Conservation (phyloP, 1,140 invertebrate species). For the Drosophila hydei region DNA sequence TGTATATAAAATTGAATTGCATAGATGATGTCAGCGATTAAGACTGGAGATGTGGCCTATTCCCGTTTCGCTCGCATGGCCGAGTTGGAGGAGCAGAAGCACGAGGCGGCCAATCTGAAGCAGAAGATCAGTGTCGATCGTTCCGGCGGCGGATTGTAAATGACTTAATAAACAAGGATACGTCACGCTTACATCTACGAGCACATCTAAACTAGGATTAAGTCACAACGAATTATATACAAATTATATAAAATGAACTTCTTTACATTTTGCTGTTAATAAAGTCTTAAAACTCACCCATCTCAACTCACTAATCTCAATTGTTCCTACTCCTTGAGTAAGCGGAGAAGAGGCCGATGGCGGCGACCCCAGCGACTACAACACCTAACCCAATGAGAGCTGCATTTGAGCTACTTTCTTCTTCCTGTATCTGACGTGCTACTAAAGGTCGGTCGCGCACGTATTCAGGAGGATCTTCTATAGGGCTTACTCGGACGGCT, state of each 20-base stretch:
- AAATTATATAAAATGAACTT: conserved; percentile 30
- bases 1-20: conserved; percentile 14
- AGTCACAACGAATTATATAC: conserved; percentile 51
- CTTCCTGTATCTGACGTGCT: no score
- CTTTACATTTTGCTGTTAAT: conserved; percentile 76
- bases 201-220: conserved; percentile 59
- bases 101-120: conserved; percentile 89
- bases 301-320: conserved; percentile 22
- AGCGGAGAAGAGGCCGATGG: no score
- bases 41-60: conserved; percentile 95
- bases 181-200: conserved; percentile 27
- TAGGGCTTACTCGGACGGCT: neutral
- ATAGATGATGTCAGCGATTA: conserved; percentile 98
- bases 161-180: conserved; percentile 57
- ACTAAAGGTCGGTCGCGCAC: no score
- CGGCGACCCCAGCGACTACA: no score
- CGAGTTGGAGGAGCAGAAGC: conserved; percentile 93
- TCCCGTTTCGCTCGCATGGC: conserved; percentile 96
- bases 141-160: conserved; percentile 96
- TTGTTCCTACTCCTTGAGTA: no score
- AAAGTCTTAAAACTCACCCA: conserved; percentile 63
- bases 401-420: neutral
- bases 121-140: conserved; percentile 95
- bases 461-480: no score
- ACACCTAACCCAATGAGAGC: no score